Conservation (phyloP, 1,140 invertebrate species). For the Atta colombica region DNA sequence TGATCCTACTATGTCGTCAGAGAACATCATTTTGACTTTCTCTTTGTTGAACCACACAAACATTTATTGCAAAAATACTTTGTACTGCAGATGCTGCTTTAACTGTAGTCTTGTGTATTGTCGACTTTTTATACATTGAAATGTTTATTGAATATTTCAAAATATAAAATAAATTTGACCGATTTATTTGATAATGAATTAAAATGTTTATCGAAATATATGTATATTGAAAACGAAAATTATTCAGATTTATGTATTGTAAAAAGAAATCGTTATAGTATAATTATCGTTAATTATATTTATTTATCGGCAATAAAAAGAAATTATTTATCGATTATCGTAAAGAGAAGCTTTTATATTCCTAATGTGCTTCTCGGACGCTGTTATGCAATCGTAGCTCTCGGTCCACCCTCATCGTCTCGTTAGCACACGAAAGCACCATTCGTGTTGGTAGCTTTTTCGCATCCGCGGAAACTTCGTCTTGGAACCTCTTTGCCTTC, state of each 20-base stretch:
- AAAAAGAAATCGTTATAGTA: background rate
- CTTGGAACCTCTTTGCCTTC: constrained; percentile 66
- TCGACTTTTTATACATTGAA: background rate
- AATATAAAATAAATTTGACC: background rate
- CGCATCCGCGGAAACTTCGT: constrained; percentile 62
- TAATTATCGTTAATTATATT: background rate
- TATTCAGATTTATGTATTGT: background rate
- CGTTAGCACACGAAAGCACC: constrained; percentile 53
- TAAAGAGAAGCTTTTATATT: constrained; percentile 24
- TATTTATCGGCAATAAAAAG: constrained; percentile 4
- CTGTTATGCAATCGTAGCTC: constrained; percentile 28
- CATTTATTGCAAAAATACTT: constrained; percentile 45
- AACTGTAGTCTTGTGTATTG: background rate
- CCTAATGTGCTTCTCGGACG: background rate
- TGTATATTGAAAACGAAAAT: background rate
- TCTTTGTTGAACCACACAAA: constrained; percentile 30
- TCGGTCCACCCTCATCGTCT: background rate
- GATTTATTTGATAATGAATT: background rate
- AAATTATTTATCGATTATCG: background rate
- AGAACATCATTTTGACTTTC: background rate
- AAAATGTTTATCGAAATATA: background rate
- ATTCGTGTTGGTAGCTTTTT: constrained; percentile 52
- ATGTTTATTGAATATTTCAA: background rate
- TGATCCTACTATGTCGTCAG: constrained; percentile 25
- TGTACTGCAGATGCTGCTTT: background rate